A percentile compares a stretch with the other conserved stretches of the same genome.
Conservation (phyloP, 1,140 invertebrate species). For the Danaus plexippus region DNA sequence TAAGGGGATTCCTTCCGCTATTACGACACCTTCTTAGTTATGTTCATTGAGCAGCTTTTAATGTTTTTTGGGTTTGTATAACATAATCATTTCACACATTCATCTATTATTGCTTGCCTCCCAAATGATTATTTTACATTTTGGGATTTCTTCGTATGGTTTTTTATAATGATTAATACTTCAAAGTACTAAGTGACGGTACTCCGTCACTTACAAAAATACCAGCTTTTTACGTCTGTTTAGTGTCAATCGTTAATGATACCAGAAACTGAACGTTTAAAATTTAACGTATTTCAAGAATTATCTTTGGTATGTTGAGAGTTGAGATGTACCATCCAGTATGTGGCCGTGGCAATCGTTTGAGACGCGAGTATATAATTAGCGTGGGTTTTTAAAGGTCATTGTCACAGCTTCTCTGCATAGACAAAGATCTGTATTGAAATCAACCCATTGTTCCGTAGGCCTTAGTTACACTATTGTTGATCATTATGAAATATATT, state of each 20-base stretch:
- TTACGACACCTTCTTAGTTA: conserved; percentile 19
- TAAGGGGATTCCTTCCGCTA: conserved; percentile 40
- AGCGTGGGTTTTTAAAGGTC: conserved; percentile 67
- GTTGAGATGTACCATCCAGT: conserved; percentile 39
- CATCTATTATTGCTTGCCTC: too few species aligned
- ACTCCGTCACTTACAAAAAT: too few species aligned
- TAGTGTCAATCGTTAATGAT: too few species aligned
- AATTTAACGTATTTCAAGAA: conserved; percentile 30
- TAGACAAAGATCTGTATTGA: conserved; percentile 44
- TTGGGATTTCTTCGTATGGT: too few species aligned
- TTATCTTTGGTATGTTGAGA: conserved; percentile 37
- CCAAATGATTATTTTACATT: too few species aligned
- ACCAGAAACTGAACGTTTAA: too few species aligned
- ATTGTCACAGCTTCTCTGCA: conserved; percentile 57
- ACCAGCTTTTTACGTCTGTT: too few species aligned
- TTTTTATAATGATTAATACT: too few species aligned
- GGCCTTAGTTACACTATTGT: conserved; percentile 12
- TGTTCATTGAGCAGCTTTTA: too few species aligned
- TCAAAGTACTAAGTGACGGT: too few species aligned
- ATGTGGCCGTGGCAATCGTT: conserved; percentile 39
- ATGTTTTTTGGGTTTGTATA: too few species aligned
- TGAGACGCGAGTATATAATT: conserved; percentile 59
- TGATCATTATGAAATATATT: conserved; percentile 3
- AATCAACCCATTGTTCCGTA: conserved; percentile 38
- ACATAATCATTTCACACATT: too few species aligned